phyloP scores from a whole-genome alignment of 1,140 invertebrate genomes.

The Drosophila athabasca region DNA sequence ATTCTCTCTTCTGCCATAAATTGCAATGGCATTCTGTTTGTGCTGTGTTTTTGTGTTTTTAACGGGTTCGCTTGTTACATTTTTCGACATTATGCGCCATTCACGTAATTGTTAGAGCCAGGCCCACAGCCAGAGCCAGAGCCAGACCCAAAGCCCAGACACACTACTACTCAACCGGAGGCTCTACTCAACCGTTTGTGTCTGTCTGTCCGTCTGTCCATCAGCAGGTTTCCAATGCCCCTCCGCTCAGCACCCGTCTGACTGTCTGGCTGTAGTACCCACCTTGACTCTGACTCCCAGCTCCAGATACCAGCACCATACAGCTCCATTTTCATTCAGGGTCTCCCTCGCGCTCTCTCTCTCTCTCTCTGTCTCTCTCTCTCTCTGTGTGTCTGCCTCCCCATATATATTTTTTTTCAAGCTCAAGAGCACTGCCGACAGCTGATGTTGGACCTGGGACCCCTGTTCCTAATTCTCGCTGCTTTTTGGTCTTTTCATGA shows the following conservation, averaged over 20 bases:
- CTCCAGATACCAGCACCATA: conserved; percentile 9
- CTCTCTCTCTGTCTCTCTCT: conserved; percentile 13
- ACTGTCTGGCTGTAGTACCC: conserved; percentile 31
- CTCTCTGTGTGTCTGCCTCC: conserved; percentile 26
- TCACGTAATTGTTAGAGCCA: conserved; percentile 76
- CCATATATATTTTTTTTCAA: conserved; percentile 47
- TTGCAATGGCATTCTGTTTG: conserved; percentile 57
- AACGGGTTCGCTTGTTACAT: conserved; percentile 77
- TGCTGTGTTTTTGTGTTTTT: conserved; percentile 4
- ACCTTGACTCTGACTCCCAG: conserved; percentile 4
- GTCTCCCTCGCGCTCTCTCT: neutral
- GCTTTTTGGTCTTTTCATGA: conserved; percentile 66
- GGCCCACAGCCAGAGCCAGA: conserved; percentile 45
- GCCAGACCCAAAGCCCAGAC: conserved; percentile 50
- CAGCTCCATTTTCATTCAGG: conserved; percentile 20
- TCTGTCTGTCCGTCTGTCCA: conserved; percentile 11
- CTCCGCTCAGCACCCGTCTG: conserved; percentile 2
- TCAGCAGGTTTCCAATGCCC: neutral
- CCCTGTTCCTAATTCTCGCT: conserved; percentile 36
- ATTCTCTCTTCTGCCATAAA: conserved; percentile 51
- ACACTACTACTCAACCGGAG: conserved; percentile 20
- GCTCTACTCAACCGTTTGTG: conserved; percentile 34
- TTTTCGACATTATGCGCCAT: conserved; percentile 63
- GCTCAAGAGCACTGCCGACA: conserved; percentile 71
- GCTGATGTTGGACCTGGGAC: conserved; percentile 39